Base-by-base conservation (phyloP, 2,888 invertebrate genomes). In the Nowickia ferox region DNA sequence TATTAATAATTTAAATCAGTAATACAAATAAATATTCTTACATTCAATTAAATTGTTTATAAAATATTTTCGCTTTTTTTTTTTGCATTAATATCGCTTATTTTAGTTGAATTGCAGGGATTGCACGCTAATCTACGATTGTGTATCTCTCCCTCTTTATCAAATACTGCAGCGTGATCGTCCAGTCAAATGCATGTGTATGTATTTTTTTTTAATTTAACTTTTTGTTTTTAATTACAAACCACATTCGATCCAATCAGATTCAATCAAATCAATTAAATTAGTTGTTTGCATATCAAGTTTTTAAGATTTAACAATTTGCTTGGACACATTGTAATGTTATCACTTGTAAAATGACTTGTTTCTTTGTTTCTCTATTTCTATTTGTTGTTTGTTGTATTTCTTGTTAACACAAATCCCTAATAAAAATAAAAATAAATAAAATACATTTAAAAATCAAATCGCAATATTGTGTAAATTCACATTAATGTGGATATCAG, bases 231-330 rank as follows among this genome's bases (percentile, higher is more conserved):
- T 30, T 30, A 51, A 17, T 66, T 40, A 19, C 42, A 59, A 53
- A 51, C 19, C 59, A 53, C 81, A 38, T 30, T 40, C 61, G 40
- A 80, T 66, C 74, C 65, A 63, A 63, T 71, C 63, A 38, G 63
- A 66, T 59, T 63, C 63, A 78, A 78, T 82, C 75, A 78, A 48
- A 69, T 77, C 69, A 81, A 81, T 63, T 79, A 81, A 68, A 84
- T 77, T 68, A 84, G 59, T 71, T 53, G 63, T 82, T 85, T 63
- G 57, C 69, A 78, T 75, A 74, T 78, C 82, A 82, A 82, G 63
- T 75, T 65, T 78, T 63, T 44, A 82, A 83, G 66, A 79, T 86
- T 68, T 53, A 86, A 86, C 79, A 83, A 77, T 77, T 69, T 79
- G 74, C 63, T 77, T 79, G 61, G 83, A 79, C 83, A 86, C 79